These are phyloP conservation scores for Aleadryas rufinucha DNA, from an alignment of 2,113 vertebrate species.

Conservation along the genomic window DNA sequence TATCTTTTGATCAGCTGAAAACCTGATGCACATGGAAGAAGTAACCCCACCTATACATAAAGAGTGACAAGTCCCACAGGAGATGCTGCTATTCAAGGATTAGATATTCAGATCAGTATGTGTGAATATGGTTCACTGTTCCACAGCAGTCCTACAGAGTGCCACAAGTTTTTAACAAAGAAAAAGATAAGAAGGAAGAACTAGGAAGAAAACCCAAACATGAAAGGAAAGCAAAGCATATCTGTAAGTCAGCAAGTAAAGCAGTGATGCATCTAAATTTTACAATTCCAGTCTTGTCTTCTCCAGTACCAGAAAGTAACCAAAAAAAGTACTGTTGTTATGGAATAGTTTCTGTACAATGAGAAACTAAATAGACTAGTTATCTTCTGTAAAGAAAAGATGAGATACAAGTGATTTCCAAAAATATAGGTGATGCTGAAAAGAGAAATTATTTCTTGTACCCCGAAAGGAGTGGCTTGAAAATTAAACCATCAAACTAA, in stretches of 20 bases:
- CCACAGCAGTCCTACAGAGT: neutral
- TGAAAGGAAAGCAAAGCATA: neutral
- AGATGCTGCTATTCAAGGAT: neutral
- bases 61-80: neutral
- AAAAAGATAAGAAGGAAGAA: neutral
- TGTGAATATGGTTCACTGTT: neutral
- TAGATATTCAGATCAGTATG: neutral
- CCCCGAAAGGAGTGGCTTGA: neutral
- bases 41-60: neutral
- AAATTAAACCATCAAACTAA: neutral
- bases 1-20: neutral
- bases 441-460: neutral
- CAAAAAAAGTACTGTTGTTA: neutral
- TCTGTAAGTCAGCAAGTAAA: neutral
- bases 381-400: neutral
- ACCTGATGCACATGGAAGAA: neutral
- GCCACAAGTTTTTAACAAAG: neutral
- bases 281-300: neutral
- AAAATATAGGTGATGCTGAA: neutral
- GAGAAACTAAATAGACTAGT: neutral
- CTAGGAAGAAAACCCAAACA: accelerated
- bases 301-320: neutral
- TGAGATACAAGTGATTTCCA: neutral
- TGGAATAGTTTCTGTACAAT: neutral
- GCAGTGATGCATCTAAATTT: neutral